These are phyloP conservation scores for Trilocha varians DNA, from an alignment of 2,888 invertebrate species.

Conservation along the genomic window DNA sequence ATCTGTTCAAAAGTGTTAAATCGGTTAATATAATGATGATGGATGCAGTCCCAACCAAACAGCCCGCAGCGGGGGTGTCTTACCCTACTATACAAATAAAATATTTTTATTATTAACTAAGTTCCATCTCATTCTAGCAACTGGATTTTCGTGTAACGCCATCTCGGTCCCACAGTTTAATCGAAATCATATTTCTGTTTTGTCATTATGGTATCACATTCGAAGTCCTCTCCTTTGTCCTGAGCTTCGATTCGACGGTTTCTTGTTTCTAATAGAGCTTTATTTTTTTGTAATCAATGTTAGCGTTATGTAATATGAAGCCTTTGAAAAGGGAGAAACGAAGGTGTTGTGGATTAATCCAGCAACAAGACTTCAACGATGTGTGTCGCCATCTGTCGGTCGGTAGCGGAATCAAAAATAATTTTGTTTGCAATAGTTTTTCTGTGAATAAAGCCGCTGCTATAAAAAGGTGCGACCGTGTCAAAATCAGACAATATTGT, in stretches of 20 bases:
- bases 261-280: constrained; percentile 64
- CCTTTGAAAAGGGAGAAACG: constrained; percentile 7
- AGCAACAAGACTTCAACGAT: too few relatives aligned
- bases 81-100: constrained; percentile 73
- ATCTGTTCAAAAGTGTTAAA: constrained; percentile 73
- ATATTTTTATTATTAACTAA: constrained; percentile 71
- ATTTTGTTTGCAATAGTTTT: constrained; percentile 19
- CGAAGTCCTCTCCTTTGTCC: constrained; percentile 69
- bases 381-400: constrained; percentile 52
- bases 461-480: constrained; percentile 66
- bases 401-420: constrained; percentile 32
- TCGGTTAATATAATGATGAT: constrained; percentile 74
- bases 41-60: constrained; percentile 66
- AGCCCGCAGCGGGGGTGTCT: constrained; percentile 72
- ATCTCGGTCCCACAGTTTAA: constrained; percentile 58
- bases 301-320: constrained; percentile 48
- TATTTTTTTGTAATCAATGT: constrained; percentile 48
- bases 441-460: constrained; percentile 54
- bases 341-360: not conserved
- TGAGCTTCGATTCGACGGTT: constrained; percentile 58
- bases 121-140: constrained; percentile 42
- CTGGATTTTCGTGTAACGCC: constrained; percentile 26
- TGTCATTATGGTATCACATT: constrained; percentile 72
- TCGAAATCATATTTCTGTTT: constrained; percentile 74
- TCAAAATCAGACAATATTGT: constrained; percentile 66